Percentiles rank a stretch among this genome's conserved stretches.
Evolutionary conservation across 2,797 vertebrate species (phyloP).

Genomic region (Syndactyla subalaris): DNA sequence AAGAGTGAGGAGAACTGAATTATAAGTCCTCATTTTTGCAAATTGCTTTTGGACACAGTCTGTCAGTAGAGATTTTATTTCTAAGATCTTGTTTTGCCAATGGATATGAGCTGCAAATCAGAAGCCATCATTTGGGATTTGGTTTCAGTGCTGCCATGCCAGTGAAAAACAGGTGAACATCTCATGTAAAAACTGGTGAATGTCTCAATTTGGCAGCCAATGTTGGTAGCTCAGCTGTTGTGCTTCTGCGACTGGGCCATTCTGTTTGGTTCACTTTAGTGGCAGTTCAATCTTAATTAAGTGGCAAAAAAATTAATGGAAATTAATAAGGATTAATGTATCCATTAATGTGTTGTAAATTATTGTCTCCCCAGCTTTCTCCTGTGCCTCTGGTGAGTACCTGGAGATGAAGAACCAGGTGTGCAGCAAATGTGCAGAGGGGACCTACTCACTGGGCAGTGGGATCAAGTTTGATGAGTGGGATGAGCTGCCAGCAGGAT

Average conservation of each 20-base stretch:
- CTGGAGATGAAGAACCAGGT: constrained; percentile 96
- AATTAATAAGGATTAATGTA: background rate
- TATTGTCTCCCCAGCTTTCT: constrained; percentile 85
- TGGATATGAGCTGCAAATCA: background rate
- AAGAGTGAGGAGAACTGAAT: background rate
- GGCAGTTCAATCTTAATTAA: background rate
- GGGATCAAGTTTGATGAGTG: constrained; percentile 96
- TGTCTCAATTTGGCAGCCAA: background rate
- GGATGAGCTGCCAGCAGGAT: constrained; percentile 91
- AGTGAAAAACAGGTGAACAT: background rate
- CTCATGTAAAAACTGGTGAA: background rate
- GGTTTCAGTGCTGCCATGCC: background rate
- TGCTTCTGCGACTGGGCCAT: background rate
- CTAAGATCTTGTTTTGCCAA: background rate
- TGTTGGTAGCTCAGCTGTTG: background rate
- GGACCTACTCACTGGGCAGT: constrained; percentile 95
- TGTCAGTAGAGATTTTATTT: background rate
- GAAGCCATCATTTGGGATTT: background rate
- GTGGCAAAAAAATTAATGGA: background rate
- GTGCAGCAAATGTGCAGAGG: constrained; percentile 91
- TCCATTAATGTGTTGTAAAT: background rate
- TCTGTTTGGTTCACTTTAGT: background rate
- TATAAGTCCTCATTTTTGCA: background rate
- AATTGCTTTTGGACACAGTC: background rate
- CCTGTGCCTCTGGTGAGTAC: constrained; percentile 92